These are phyloP conservation scores for Anodontia alba DNA, from an alignment of 2,888 invertebrate genomes.

Conservation along the genomic window DNA sequence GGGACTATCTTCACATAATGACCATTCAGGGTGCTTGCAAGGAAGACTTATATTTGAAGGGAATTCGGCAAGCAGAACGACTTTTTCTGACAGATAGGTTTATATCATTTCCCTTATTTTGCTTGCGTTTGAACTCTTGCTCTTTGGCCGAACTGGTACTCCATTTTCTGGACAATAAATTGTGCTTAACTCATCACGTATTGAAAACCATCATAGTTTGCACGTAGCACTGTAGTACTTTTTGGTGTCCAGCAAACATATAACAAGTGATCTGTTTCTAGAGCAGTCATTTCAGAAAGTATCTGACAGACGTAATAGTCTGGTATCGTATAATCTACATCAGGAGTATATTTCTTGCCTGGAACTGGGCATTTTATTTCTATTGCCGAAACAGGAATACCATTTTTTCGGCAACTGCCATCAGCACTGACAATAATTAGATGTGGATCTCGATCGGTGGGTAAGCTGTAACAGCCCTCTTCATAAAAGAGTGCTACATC, in stretches of 20 bases:
- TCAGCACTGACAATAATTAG: not conserved
- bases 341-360: not conserved
- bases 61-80: not conserved
- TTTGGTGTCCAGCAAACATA: not conserved
- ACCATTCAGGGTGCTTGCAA: not conserved
- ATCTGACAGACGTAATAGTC: not conserved
- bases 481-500: not conserved
- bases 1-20: too few species aligned
- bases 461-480: conserved; percentile 2
- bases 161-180: not conserved
- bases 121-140: not conserved
- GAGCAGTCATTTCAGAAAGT: not conserved
- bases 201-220: not conserved
- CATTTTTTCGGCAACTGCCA: not conserved
- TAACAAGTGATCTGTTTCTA: not conserved
- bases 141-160: not conserved
- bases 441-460: not conserved
- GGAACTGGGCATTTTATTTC: not conserved
- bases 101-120: not conserved
- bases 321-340: not conserved
- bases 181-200: not conserved
- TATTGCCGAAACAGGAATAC: not conserved
- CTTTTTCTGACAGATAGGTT: not conserved
- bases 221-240: not conserved
- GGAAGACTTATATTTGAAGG: not conserved